A percentile compares a stretch with the other conserved stretches of the same genome.
phyloP scores from a whole-genome alignment of 2,888 invertebrate genomes.

The Leucania comma region DNA sequence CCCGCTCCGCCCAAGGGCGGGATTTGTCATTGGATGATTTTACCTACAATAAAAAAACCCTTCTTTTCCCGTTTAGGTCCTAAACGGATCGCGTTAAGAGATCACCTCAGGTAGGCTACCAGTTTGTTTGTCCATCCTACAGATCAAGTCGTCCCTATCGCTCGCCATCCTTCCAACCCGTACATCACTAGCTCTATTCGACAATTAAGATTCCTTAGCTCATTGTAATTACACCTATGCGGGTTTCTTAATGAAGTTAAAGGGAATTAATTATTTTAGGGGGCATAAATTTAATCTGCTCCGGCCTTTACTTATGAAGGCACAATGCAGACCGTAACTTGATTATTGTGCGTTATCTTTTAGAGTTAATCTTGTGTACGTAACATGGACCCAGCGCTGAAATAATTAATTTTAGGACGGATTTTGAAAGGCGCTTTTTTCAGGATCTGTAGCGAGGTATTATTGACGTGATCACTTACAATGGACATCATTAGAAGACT shows the following conservation, averaged over 20 bases:
- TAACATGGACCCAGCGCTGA: constrained; percentile 45
- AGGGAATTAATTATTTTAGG: constrained; percentile 90
- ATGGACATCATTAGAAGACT: too few relatives aligned
- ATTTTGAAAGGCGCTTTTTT: neutral
- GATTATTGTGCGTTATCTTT: constrained; percentile 77
- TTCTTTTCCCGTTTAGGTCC: too few relatives aligned
- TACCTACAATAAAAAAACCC: too few relatives aligned
- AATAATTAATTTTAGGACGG: constrained; percentile 55
- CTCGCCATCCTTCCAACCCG: constrained; percentile 53
- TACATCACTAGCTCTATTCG: constrained; percentile 82
- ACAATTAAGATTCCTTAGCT: constrained; percentile 90
- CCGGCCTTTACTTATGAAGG: constrained; percentile 86
- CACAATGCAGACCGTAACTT: constrained; percentile 78
- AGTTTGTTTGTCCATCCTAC: too few relatives aligned
- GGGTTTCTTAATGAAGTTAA: constrained; percentile 90
- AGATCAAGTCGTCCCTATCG: neutral
- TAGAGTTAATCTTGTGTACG: constrained; percentile 69
- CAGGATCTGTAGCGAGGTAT: neutral
- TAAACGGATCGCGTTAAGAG: too few relatives aligned
- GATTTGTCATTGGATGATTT: too few relatives aligned
- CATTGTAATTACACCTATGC: constrained; percentile 91
- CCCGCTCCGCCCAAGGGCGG: too few relatives aligned
- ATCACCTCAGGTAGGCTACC: too few relatives aligned
- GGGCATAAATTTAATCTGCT: constrained; percentile 88
- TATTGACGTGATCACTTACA: too few relatives aligned